Evolutionary conservation across 2,888 invertebrate species (phyloP), one percentile per base, ranked within the genome.

Genomic region (Heliconius cydno): DNA sequence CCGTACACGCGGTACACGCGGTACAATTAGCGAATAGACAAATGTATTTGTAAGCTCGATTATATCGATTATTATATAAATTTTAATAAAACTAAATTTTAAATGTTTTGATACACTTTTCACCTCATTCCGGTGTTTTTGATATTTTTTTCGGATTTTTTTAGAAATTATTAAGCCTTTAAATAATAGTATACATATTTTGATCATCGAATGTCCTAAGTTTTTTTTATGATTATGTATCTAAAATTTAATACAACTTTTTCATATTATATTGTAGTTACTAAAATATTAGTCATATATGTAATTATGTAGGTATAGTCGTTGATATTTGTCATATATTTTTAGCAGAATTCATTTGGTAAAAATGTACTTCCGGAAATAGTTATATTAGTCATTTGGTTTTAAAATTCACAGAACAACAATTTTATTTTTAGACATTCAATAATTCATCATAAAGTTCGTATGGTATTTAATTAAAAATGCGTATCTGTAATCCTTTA

Each of bases 401-500:
- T 38, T 28, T 38, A 34, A 57, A 30, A 60, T 38, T 73, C 19
- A 38, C n/a, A 34, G 13, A 70, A 34, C 15, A n/a, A 60, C 25
- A 25, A 38, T 60, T 73, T 38, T 3, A n/a, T 34, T 63, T n/a
- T 34, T 57, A 73, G 12, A 15, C n/a, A 73, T 73, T 73, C 13
- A 60, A 34, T 13, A 72, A 38, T 57, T 60, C 12, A n/a, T 76
- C 9, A 76, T 77, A 67, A 30, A 25, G 57, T 76, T 78, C 77
- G 77, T 79, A 74, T 76, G 75, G 67, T 76, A 74, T 79, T 82
- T 81, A 83, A 84, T 82, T 82, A 82, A 80, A 82, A 80, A 78
- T 77, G 67, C 77, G 65, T 80, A 81, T 82, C 77, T 73, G 78
- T 83, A 89, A 87, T 88, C 89, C 85, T 85, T 84, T 85, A 85